Conservation (phyloP, 2,113 vertebrate species). For the Ciconia stormi region DNA sequence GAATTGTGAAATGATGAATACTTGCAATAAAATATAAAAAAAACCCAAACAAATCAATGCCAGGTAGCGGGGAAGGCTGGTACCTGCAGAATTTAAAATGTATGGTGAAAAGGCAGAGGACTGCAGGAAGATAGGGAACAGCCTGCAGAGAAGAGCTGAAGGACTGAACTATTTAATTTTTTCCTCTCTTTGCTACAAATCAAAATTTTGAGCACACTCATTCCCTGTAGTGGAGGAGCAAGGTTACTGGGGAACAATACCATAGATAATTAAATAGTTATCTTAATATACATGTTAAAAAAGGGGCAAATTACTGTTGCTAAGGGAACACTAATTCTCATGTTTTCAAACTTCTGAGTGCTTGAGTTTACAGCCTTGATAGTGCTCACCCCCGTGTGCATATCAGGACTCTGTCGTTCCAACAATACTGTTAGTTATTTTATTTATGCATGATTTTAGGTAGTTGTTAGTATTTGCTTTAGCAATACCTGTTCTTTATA, state of each 20-base stretch:
- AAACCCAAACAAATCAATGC: not conserved
- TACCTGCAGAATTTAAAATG: not conserved
- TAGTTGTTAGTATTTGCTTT: not conserved
- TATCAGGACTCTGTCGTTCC: rapidly evolving
- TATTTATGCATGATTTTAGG: not conserved
- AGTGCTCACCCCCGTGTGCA: rapidly evolving
- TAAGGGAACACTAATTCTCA: not conserved
- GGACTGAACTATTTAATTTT: not conserved
- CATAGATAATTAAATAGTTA: not conserved
- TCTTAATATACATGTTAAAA: not conserved
- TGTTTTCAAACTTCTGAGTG: rapidly evolving
- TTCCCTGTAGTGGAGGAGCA: not conserved
- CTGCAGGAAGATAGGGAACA: not conserved
- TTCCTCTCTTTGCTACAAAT: not conserved
- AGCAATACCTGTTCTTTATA: not conserved
- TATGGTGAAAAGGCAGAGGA: not conserved
- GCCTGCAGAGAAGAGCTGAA: not conserved
- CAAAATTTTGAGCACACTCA: not conserved
- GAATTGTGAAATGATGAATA: not conserved
- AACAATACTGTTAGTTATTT: not conserved
- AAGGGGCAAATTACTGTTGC: not conserved
- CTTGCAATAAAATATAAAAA: too few species aligned
- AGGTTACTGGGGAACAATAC: not conserved
- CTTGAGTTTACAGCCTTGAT: rapidly evolving
- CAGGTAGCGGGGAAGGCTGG: not conserved